Conservation (phyloP, 1,140 invertebrate species). For the Drosophila quadrilineata region DNA sequence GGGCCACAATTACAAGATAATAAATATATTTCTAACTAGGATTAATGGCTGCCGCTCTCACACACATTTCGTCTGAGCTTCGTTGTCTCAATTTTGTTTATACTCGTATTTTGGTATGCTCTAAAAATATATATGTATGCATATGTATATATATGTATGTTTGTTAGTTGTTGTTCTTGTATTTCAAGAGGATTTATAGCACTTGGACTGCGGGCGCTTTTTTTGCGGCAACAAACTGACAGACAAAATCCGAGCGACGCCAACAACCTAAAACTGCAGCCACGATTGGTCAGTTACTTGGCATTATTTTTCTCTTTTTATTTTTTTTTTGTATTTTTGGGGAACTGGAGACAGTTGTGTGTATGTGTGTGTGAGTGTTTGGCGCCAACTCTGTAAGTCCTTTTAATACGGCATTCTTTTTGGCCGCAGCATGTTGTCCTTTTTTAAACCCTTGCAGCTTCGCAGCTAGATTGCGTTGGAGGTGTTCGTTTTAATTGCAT, state of each 20-base stretch:
- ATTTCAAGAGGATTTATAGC: constrained; percentile 70
- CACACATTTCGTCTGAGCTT: constrained; percentile 27
- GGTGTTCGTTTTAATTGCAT: constrained; percentile 69
- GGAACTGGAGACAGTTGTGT: constrained; percentile 35
- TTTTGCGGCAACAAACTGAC: constrained; percentile 68
- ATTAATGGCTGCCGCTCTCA: constrained; percentile 13
- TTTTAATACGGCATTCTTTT: constrained; percentile 40
- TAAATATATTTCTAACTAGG: constrained; percentile 9
- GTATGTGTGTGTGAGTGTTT: constrained; percentile 49
- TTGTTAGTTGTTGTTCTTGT: constrained; percentile 29
- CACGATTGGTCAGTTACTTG: constrained; percentile 53
- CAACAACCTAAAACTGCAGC: constrained; percentile 63
- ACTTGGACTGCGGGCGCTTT: constrained; percentile 68
- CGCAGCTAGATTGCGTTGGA: constrained; percentile 22
- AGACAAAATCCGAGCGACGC: constrained; percentile 68
- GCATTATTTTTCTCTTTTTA: constrained; percentile 10
- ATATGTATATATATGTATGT: not conserved
- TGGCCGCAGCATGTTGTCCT: constrained; percentile 10
- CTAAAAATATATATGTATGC: too few relatives aligned
- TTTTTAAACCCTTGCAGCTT: constrained; percentile 25
- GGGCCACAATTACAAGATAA: constrained; percentile 7
- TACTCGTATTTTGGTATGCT: too few relatives aligned
- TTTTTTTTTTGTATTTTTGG: constrained; percentile 11
- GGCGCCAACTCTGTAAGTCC: constrained; percentile 38
- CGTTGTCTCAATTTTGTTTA: constrained; percentile 13